These are phyloP conservation scores for Itoplectis maculator DNA, from an alignment of 2,888 invertebrate species.

Conservation along the genomic window DNA sequence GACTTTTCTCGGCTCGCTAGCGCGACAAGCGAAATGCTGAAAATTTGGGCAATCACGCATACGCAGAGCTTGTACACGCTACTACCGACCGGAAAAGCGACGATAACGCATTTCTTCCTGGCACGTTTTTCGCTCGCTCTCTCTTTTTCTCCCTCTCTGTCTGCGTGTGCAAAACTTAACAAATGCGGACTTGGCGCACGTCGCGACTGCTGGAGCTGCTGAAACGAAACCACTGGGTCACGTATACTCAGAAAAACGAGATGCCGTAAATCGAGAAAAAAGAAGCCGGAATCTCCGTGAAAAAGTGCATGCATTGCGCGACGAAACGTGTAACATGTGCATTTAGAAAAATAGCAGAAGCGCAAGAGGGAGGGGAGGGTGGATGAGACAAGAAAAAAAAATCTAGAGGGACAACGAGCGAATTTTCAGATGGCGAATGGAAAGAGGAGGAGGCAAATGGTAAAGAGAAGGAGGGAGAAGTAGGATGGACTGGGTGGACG, in stretches of 20 bases:
- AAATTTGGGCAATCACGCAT: conserved; percentile 43
- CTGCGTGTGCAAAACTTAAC: conserved; percentile 39
- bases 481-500: conserved; percentile 7
- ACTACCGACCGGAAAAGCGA: conserved; percentile 46
- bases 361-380: conserved; percentile 58
- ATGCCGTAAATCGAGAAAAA: conserved; percentile 26
- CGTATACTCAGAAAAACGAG: conserved; percentile 34
- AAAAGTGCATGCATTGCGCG: neutral
- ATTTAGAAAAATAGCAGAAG: conserved; percentile 15
- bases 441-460: neutral
- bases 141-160: neutral
- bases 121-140: conserved; percentile 34
- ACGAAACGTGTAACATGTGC: neutral
- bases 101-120: conserved; percentile 61
- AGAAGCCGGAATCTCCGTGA: conserved; percentile 5
- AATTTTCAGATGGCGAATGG: conserved; percentile 34
- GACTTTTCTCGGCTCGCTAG: conserved; percentile 26
- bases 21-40: neutral
- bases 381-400: conserved; percentile 63
- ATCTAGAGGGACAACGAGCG: conserved; percentile 54
- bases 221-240: conserved; percentile 30
- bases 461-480: conserved; percentile 27
- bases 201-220: neutral
- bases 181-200: neutral
- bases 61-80: neutral